Conservation (phyloP, 2,113 vertebrate species). For the Stictonetta naevosa region DNA sequence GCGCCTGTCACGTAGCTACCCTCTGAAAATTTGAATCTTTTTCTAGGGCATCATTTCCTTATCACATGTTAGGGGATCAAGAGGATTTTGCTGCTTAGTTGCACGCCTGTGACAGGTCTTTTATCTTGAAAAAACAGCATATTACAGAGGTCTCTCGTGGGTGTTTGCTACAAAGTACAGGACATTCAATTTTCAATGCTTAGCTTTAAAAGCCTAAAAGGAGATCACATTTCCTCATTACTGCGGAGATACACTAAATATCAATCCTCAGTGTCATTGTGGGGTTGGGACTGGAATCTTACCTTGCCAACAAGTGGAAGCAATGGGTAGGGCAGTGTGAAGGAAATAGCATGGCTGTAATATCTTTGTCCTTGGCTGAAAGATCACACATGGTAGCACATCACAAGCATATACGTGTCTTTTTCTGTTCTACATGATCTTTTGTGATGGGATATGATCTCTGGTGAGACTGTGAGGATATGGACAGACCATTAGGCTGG, state of each 20-base stretch:
- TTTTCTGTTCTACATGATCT: neutral
- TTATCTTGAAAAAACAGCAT: neutral
- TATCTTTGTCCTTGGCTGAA: neutral
- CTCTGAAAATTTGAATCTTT: neutral
- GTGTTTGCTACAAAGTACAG: neutral
- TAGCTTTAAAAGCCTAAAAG: neutral
- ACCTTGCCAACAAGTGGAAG: neutral
- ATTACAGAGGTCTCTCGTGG: neutral
- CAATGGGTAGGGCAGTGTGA: neutral
- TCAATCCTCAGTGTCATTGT: neutral
- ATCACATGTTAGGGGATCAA: neutral
- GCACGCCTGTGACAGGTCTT: neutral
- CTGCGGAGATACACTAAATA: neutral
- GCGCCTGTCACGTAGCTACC: neutral
- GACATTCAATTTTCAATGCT: neutral
- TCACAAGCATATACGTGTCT: neutral
- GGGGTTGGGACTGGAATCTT: neutral
- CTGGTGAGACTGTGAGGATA: rapidly evolving
- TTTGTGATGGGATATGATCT: neutral
- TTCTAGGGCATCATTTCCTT: neutral
- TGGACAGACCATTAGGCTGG: neutral
- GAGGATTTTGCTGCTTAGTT: neutral
- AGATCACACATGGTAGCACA: neutral
- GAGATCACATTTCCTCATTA: neutral
- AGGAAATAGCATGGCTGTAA: neutral